phyloP scores from a whole-genome alignment of 30 jellyfish, hydroid and myxozoan genomes.

The Aurelia sp. region DNA sequence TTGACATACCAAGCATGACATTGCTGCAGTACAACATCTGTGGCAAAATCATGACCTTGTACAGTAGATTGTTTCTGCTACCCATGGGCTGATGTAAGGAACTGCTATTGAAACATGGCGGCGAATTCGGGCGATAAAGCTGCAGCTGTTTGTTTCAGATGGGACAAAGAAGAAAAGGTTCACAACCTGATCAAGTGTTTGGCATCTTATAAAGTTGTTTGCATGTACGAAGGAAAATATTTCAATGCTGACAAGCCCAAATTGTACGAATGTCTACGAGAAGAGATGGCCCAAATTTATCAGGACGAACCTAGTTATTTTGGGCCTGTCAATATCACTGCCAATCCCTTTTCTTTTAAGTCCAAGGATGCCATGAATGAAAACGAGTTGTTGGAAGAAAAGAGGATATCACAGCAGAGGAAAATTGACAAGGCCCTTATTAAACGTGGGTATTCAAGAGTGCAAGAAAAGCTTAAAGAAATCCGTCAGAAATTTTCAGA shows the following conservation, averaged over 20 bases:
- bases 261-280: constrained; percentile 29
- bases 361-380: constrained; percentile 20
- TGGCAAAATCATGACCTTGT: too few relatives aligned
- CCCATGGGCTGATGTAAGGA: too few relatives aligned
- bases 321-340: constrained; percentile 41
- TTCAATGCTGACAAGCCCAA: constrained; percentile 55
- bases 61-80: too few relatives aligned
- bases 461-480: constrained; percentile 62
- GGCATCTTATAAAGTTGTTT: constrained; percentile 4
- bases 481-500: constrained; percentile 49
- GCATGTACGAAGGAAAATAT: constrained; percentile 26
- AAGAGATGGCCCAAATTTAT: constrained; percentile 52
- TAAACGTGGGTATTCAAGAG: constrained; percentile 34
- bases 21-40: too few relatives aligned
- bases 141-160: not conserved
- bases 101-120: constrained; percentile 4
- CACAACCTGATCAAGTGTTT: constrained; percentile 35
- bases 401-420: constrained; percentile 12
- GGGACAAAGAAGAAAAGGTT: constrained; percentile 50
- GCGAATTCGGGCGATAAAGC: constrained; percentile 21
- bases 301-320: constrained; percentile 31
- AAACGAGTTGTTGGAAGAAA: not conserved
- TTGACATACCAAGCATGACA: too few relatives aligned
- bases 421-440: constrained; percentile 43
- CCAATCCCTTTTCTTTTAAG: constrained; percentile 7